A percentile compares a stretch with the other conserved stretches of the same genome.
Conservation (phyloP, 2,797 vertebrate species). For the Poliocrania exsul region DNA sequence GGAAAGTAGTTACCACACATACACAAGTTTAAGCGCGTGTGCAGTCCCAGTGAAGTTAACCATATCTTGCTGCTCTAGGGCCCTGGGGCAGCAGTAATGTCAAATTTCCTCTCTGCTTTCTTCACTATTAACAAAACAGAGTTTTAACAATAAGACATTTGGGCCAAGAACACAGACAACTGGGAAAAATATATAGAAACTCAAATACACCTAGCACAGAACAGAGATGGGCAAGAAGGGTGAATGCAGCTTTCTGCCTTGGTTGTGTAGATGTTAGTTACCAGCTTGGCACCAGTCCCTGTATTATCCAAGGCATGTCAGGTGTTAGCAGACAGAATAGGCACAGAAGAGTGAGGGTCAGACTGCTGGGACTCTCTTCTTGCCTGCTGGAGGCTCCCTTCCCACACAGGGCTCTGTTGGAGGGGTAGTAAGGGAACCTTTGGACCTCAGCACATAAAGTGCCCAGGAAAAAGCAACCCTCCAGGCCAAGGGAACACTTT, state of each 20-base stretch:
- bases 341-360: not conserved
- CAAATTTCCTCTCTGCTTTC: not conserved
- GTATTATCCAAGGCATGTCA: not conserved
- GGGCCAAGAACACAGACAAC: not conserved
- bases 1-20: not conserved
- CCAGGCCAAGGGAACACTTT: not conserved
- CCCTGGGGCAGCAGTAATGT: not conserved
- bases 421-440: not conserved
- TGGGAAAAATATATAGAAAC: not conserved
- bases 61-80: not conserved
- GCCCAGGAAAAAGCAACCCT: not conserved
- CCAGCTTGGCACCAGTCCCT: not conserved
- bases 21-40: not conserved
- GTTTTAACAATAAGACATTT: not conserved
- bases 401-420: not conserved
- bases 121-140: not conserved
- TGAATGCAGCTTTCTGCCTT: not conserved
- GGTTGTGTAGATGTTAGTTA: not conserved
- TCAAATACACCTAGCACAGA: not conserved
- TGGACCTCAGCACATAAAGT: not conserved
- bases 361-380: not conserved
- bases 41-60: not conserved
- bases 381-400: not conserved
- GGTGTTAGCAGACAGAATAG: not conserved
- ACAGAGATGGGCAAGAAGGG: not conserved